phyloP scores from a whole-genome alignment of 1,140 invertebrate species.

The Drosophila gunungcola region DNA sequence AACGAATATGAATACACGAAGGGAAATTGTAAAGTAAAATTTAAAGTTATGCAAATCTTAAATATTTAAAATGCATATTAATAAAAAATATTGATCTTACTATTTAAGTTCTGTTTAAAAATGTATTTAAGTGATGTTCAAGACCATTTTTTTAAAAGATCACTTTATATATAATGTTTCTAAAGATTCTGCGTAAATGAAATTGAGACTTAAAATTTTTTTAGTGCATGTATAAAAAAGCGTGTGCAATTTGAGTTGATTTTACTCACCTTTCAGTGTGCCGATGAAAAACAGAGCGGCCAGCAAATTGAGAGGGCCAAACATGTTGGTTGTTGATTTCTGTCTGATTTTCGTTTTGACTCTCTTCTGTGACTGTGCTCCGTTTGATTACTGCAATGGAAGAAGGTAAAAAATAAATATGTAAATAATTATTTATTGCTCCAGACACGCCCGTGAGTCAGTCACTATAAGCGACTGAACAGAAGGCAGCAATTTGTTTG shows the following conservation, averaged over 20 bases:
- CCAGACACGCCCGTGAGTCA: slow-evolving; percentile 26
- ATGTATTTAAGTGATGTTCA: too few relatives aligned
- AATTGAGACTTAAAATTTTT: neutral
- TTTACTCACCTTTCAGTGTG: slow-evolving; percentile 67
- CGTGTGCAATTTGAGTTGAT: slow-evolving; percentile 14
- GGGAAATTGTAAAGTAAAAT: neutral
- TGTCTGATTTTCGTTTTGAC: slow-evolving; percentile 9
- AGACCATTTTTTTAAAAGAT: too few relatives aligned
- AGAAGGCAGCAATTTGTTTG: slow-evolving; percentile 69
- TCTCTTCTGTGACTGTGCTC: neutral
- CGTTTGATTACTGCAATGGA: slow-evolving; percentile 15
- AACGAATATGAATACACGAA: slow-evolving; percentile 1
- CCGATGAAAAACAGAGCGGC: slow-evolving; percentile 51
- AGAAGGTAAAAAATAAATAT: slow-evolving; percentile 17
- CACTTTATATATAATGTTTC: too few relatives aligned
- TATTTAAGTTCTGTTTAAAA: too few relatives aligned
- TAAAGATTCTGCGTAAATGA: too few relatives aligned
- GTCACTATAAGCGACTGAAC: slow-evolving; percentile 19
- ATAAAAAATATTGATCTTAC: too few relatives aligned
- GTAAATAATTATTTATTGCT: slow-evolving; percentile 40
- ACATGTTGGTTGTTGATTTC: slow-evolving; percentile 60
- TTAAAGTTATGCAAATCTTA: too few relatives aligned
- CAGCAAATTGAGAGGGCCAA: slow-evolving; percentile 50
- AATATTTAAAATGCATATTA: too few relatives aligned
- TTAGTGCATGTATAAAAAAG: neutral